phyloP scores from a whole-genome alignment of 2,888 invertebrate genomes.

The Sphaerophoria taeniata region DNA sequence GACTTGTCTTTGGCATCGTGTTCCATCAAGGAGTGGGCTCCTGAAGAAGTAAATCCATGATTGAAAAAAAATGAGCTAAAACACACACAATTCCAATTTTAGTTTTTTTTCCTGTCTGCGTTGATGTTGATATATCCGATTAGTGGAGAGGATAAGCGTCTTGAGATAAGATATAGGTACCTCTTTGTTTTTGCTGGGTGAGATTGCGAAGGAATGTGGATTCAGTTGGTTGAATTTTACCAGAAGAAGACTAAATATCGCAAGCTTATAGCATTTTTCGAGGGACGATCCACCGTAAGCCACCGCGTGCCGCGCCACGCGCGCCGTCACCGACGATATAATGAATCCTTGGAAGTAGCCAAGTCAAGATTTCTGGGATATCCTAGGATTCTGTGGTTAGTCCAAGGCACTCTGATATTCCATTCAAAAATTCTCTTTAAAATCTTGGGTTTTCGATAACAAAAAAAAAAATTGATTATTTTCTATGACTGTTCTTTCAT shows the following conservation, averaged over 20 bases:
- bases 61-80: slow-evolving; percentile 10
- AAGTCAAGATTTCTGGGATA: no score
- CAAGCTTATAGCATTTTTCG: no score
- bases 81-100: slow-evolving; percentile 46
- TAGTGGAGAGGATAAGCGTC: slow-evolving; percentile 57
- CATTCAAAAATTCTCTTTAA: not conserved
- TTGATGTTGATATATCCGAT: slow-evolving; percentile 67
- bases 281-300: no score
- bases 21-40: not conserved
- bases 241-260: no score
- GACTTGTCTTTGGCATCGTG: slow-evolving; percentile 38
- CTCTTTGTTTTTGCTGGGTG: not conserved
- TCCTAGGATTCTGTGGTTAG: no score
- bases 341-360: no score
- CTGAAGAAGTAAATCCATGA: not conserved
- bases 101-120: slow-evolving; percentile 53
- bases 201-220: no score
- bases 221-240: no score
- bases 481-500: not conserved
- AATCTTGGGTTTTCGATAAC: not conserved
- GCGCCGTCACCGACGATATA: no score
- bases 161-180: slow-evolving; percentile 39
- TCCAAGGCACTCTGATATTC: not conserved
- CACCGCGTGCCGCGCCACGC: no score
- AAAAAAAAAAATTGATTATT: not conserved